phyloP scores from a whole-genome alignment of 1,140 invertebrate species.

The Diabrotica virgifera region DNA sequence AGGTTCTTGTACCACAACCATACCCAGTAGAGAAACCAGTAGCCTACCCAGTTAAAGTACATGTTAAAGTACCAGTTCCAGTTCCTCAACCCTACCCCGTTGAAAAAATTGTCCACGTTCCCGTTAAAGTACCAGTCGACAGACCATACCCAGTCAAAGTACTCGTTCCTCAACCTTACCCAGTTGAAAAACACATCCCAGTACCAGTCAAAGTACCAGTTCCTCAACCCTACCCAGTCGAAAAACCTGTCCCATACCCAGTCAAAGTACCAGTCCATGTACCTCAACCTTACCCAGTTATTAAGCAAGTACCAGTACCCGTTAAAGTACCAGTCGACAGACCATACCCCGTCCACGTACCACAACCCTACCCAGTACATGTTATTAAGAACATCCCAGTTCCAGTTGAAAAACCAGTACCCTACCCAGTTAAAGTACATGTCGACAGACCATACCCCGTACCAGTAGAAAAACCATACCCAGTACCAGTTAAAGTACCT shows the following conservation, averaged over 20 bases:
- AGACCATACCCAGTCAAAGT: slow-evolving; percentile 47
- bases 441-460: slow-evolving; percentile 28
- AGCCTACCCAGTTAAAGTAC: slow-evolving; percentile 54
- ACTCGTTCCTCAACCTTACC: slow-evolving; percentile 64
- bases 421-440: slow-evolving; percentile 49
- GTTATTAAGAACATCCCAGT: slow-evolving; percentile 49
- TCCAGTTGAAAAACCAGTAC: slow-evolving; percentile 61
- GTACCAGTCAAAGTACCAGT: slow-evolving; percentile 29
- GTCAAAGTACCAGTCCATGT: slow-evolving; percentile 30
- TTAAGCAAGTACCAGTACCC: slow-evolving; percentile 49
- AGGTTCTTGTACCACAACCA: slow-evolving; percentile 56
- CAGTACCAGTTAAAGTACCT: slow-evolving; percentile 52
- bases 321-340: slow-evolving; percentile 50
- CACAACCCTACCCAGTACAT: slow-evolving; percentile 46
- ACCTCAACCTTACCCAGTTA: slow-evolving; percentile 32
- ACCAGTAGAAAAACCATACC: slow-evolving; percentile 26
- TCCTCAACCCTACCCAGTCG: slow-evolving; percentile 32
- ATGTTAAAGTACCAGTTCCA: slow-evolving; percentile 62
- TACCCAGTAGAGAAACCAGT: slow-evolving; percentile 59
- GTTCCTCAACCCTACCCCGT: slow-evolving; percentile 57
- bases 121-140: slow-evolving; percentile 51
- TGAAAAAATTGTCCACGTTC: slow-evolving; percentile 60
- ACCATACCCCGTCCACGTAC: slow-evolving; percentile 64
- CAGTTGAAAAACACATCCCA: slow-evolving; percentile 29
- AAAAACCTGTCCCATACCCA: slow-evolving; percentile 28